phyloP scores from a whole-genome alignment of 2,797 vertebrate species.

The Gallirallus australis region DNA sequence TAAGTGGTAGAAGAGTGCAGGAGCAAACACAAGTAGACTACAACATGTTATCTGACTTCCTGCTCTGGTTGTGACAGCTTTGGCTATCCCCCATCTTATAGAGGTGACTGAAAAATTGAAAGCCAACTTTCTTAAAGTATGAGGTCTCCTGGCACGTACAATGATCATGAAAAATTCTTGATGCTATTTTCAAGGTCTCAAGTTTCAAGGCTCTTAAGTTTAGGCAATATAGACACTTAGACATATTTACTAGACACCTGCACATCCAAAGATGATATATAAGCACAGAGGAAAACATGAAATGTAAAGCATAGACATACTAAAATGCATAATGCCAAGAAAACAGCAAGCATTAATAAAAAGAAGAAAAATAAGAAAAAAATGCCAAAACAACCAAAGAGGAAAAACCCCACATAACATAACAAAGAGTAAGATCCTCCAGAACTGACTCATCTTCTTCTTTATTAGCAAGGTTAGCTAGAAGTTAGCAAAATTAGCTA shows the following conservation, averaged over 20 bases:
- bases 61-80: background rate
- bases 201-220: background rate
- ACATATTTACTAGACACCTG: background rate
- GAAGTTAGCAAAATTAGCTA: background rate
- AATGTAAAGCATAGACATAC: background rate
- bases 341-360: background rate
- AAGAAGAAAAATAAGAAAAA: background rate
- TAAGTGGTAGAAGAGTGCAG: background rate
- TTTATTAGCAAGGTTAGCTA: background rate
- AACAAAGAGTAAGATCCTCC: background rate
- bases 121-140: background rate
- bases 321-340: background rate
- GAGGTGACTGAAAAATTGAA: background rate
- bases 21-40: background rate
- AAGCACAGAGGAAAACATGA: background rate
- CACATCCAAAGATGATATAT: background rate
- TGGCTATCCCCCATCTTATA: background rate
- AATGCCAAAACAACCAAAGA: background rate
- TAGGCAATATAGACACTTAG: background rate
- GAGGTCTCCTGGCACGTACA: background rate
- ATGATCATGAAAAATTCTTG: background rate
- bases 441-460: background rate
- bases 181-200: background rate
- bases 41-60: background rate
- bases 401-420: rapidly evolving